Base-by-base conservation (phyloP, 1,140 invertebrate species). In the Colletes gigas region DNA sequence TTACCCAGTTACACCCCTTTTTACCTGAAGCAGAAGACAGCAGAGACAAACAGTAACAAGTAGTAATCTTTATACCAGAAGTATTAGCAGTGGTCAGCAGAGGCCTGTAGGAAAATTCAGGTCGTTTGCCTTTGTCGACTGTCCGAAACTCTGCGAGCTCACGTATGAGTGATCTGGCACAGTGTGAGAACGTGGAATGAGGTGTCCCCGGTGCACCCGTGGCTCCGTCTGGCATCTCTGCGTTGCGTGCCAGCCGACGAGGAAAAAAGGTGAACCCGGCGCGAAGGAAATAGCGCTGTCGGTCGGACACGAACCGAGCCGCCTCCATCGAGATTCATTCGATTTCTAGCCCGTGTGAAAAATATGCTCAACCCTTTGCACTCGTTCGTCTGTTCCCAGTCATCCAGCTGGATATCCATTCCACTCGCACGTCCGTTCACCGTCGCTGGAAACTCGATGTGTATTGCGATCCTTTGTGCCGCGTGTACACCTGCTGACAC, bases 251-350 rank as follows among this genome's bases (percentile, higher is more conserved):
- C 14, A 15, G 7, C 17, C 41, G 41, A 62, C 0, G n/a, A 71
- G 44, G 6, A 19, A 74, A 76, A 85, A 71, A 74, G 21, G 60
- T 30, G 30, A 63, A 59, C 60, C 4, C 10, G 70, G 30, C 21
- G 60, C 44, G 52, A 71, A 71, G 75, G 80, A 82, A 82, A 78
- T 78, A 41, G 52, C 74, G 60, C 21, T 82, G 74, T 70, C 80
- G 75, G 50, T 65, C 17, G 71, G 15, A 80, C 41, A 52, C 77
- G 69, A 44, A 9, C 77, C 69, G 60, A 41, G 47, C 63, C 41
- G 47, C 41, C 62, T 68, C 63, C 63, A 80, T 74, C 78, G 63
- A 79, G 77, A 73, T 79, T 79, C 77, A 73, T 79, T 79, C 77
- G 70, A 79, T 79, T 73, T 73, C 77, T 66, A 39, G 52, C 30